A percentile compares a stretch with the other conserved stretches of the same genome.
These are phyloP conservation scores for Drosophila tsacasi DNA, from an alignment of 1,140 invertebrate genomes.

Conservation along the genomic window DNA sequence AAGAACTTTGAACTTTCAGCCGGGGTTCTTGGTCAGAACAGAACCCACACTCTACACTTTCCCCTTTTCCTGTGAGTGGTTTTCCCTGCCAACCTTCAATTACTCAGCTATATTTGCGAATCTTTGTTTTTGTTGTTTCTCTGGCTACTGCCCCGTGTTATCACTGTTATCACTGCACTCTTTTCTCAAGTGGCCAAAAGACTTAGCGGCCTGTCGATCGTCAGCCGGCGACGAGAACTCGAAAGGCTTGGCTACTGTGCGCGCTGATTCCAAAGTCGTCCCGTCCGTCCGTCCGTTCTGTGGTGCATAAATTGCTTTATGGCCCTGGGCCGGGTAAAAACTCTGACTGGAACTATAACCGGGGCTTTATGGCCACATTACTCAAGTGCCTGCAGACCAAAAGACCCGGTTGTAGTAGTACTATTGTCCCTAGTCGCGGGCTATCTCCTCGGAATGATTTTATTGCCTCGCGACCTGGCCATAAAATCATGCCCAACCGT, in stretches of 20 bases:
- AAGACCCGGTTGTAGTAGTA: constrained; percentile 21
- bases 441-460: constrained; percentile 57
- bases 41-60: neutral
- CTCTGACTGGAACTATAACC: constrained; percentile 32
- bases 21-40: neutral
- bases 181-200: constrained; percentile 63
- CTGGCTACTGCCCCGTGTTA: constrained; percentile 6
- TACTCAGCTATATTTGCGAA: constrained; percentile 16
- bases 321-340: constrained; percentile 26
- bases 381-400: constrained; percentile 70
- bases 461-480: constrained; percentile 69
- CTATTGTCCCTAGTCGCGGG: constrained; percentile 22
- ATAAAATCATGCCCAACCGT: constrained; percentile 69
- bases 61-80: neutral
- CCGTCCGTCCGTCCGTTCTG: constrained; percentile 20
- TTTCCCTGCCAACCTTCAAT: neutral
- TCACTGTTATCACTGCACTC: constrained; percentile 71
- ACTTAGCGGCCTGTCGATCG: constrained; percentile 35
- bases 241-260: constrained; percentile 62
- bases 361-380: constrained; percentile 80
- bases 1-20: constrained; percentile 23
- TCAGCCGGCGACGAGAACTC: constrained; percentile 27
- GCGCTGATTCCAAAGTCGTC: constrained; percentile 76
- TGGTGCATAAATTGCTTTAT: constrained; percentile 82
- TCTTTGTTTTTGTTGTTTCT: constrained; percentile 9